Evolutionary conservation across 2,888 invertebrate species (phyloP), one percentile per base, ranked within the genome.

Genomic region (Mythimna lalbum): DNA sequence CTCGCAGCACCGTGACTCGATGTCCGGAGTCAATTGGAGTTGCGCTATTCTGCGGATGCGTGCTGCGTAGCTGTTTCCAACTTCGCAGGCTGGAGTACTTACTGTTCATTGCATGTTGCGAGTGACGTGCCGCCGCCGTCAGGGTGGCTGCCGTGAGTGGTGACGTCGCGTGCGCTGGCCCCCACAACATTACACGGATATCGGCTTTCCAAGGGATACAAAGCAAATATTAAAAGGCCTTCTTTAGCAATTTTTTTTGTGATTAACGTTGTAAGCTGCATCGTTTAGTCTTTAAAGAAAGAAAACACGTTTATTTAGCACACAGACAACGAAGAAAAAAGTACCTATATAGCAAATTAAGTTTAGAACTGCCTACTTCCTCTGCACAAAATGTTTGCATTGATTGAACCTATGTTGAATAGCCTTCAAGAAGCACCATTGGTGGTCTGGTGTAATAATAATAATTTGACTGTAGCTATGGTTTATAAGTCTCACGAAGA

Each of bases 161-260:
- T 90, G 93, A 91, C 93, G 93, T 95, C 93, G 94, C 94, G 94
- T 95, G 94, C 90, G 80, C 87, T 84, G 79, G 84, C 83, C 89
- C 89, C 88, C 86, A 81, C 83, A 76, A 87, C 84, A 87, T 91
- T 90, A 88, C 88, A 88, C 91, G 92, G 90, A 87, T 92, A 92
- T 93, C 91, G 89, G 88, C 84, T 92, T 90, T 90, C 88, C 86
- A 82, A 87, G 86, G 88, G 85, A 90, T 91, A 89, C 87, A 81
- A 87, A 88, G 84, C 86, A 88, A 90, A 91, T 89, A 89, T 89
- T 90, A 87, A 87, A 86, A 87, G 79, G 82, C 85, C 80, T 85
- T 84, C 82, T 80, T 66, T 36, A 80, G 60, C 50, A 57, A 55
- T 36, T 60, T 33, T 69, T 62, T 79, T 79, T 50, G 43, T 59